Percentiles rank a stretch among this genome's conserved stretches.
Conservation (phyloP, 2,888 invertebrate genomes). For the Rotaria sp. region DNA sequence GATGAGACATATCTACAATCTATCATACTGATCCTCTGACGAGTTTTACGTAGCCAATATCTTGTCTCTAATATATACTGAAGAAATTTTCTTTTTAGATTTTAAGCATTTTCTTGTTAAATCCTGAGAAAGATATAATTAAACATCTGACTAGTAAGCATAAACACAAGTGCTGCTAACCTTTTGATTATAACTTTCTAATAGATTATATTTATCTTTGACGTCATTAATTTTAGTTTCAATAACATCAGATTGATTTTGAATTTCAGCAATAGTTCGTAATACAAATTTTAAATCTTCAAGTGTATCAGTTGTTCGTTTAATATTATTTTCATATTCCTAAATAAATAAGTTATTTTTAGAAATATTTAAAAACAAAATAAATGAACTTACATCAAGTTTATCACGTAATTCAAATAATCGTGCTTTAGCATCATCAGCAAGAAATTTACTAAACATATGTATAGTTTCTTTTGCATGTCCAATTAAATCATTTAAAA, state of each 20-base stretch:
- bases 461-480: slow-evolving; percentile 75
- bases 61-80: too few species aligned
- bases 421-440: slow-evolving; percentile 63
- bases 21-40: too few species aligned
- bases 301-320: slow-evolving; percentile 27
- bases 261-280: slow-evolving; percentile 71
- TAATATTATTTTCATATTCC: slow-evolving; percentile 37
- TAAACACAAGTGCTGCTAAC: slow-evolving; percentile 54
- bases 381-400: slow-evolving; percentile 62
- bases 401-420: slow-evolving; percentile 66
- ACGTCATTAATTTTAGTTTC: slow-evolving; percentile 68
- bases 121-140: too few species aligned
- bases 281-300: slow-evolving; percentile 61
- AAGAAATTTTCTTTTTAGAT: too few species aligned
- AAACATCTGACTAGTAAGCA: too few species aligned
- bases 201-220: slow-evolving; percentile 70
- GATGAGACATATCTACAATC: too few species aligned
- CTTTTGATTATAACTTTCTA: slow-evolving; percentile 66
- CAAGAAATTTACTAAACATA: slow-evolving; percentile 66
- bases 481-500: slow-evolving; percentile 65
- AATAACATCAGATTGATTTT: slow-evolving; percentile 68
- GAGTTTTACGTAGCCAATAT: too few species aligned
- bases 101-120: too few species aligned
- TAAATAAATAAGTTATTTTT: background rate
- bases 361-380: slow-evolving; percentile 3